Conservation (phyloP, 1,140 invertebrate species). For the Thaumetopoea pityocampa region DNA sequence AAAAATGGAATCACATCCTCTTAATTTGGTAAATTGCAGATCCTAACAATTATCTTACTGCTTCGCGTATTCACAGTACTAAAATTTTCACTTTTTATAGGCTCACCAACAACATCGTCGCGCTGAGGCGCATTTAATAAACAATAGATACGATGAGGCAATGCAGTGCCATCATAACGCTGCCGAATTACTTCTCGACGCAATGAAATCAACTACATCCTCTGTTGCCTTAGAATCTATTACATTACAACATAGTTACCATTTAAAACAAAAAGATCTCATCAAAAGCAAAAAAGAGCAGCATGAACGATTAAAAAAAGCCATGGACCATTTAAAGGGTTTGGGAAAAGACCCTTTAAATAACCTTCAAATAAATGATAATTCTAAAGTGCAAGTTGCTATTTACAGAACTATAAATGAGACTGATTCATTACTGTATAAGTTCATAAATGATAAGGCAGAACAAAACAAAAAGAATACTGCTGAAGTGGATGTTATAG, state of each 20-base stretch:
- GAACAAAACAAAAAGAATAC: constrained; percentile 34
- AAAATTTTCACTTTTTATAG: constrained; percentile 47
- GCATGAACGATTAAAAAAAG: constrained; percentile 76
- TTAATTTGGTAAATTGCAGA: constrained; percentile 57
- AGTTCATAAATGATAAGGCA: constrained; percentile 46
- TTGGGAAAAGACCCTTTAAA: constrained; percentile 55
- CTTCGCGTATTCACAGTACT: neutral
- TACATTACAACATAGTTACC: constrained; percentile 78
- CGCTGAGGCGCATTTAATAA: constrained; percentile 77
- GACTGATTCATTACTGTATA: constrained; percentile 77
- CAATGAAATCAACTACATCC: constrained; percentile 73
- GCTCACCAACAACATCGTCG: constrained; percentile 80
- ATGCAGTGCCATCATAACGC: constrained; percentile 80
- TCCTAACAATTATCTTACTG: neutral
- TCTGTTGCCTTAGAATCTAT: constrained; percentile 77
- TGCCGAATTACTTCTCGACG: constrained; percentile 76
- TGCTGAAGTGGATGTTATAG: constrained; percentile 35
- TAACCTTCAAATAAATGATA: constrained; percentile 52
- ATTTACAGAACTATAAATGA: constrained; percentile 80
- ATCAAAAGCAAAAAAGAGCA: constrained; percentile 77
- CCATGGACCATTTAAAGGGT: constrained; percentile 72
- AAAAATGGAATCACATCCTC: constrained; percentile 63
- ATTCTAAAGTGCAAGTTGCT: constrained; percentile 70
- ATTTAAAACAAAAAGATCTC: constrained; percentile 77
- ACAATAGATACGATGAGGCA: constrained; percentile 79